Evolutionary conservation across 2,888 invertebrate genomes (phyloP), one percentile per base, ranked within the genome.

Genomic region (Torymus aiolomorphi): DNA sequence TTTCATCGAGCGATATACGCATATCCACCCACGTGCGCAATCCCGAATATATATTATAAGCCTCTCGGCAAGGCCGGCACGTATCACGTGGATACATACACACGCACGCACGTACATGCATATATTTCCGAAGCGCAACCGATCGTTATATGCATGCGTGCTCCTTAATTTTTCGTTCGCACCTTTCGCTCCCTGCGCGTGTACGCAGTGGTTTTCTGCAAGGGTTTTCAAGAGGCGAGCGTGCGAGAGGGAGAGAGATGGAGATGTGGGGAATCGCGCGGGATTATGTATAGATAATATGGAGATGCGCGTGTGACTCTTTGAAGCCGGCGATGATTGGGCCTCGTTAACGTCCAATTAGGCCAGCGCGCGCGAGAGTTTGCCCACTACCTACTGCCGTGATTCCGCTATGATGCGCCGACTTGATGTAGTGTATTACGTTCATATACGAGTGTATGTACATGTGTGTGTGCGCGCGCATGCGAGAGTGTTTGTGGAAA

Each of bases 261-360:
- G 12, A 66, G 49, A 51, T 5, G 14, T 31, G 24, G 12, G 14
- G 18, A 24, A 13, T 42, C 52, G 13, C 31, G 12, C 31, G 63
- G 12, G 49, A 2, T 11, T 57, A n/a, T 69, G n/a, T 12, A 14
- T 4, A 18, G 13, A 2, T 18, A 24, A 8, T 70, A 24, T n/a
- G 42, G 13, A 57, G 2, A 18, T 62, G 52, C 24, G n/a, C n/a
- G 61, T 31, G 14, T 5, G 14, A 31, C 56, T 56, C 59, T 75
- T 59, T 59, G 51, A 54, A 51, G 65, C 52, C 16, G 31, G 1
- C 65, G 72, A 71, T 65, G 65, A 77, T 71, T 72, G 77, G 54
- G 3, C 2, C 66, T 78, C 72, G 78, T 78, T 78, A 78, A 61
- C 78, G 65, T 78, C 78, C 72, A 78, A 78, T 78, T 72, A 78